A percentile compares a stretch with the other conserved stretches of the same genome.
phyloP scores from a whole-genome alignment of 2,113 vertebrate species.

The Phoxinus phoxinus region DNA sequence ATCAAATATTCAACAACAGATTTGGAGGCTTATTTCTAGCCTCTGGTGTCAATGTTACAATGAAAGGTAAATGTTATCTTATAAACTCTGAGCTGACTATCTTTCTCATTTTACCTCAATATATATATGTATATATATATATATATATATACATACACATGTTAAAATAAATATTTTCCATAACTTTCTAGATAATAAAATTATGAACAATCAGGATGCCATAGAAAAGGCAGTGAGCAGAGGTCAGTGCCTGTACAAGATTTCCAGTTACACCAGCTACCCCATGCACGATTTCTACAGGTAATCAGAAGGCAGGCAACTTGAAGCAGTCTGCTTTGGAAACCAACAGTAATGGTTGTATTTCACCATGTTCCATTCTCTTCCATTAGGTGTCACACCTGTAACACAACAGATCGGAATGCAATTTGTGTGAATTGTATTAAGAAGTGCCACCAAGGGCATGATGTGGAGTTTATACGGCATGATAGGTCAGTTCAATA shows the following conservation, averaged over 20 bases:
- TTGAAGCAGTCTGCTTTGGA: slow-evolving; percentile 8
- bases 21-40: slow-evolving; percentile 98
- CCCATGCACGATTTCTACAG: slow-evolving; percentile 99
- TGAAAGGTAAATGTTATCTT: slow-evolving; percentile 88
- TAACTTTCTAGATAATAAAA: slow-evolving; percentile 92
- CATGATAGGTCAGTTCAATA: slow-evolving; percentile 88
- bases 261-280: slow-evolving; percentile 99
- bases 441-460: slow-evolving; percentile 99
- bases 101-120: not conserved
- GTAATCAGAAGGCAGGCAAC: slow-evolving; percentile 72
- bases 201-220: slow-evolving; percentile 99
- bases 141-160: not conserved
- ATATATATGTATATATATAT: too few relatives aligned
- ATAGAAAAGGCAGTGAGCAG: slow-evolving; percentile 99
- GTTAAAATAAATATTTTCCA: slow-evolving; percentile 27
- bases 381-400: slow-evolving; percentile 92
- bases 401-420: slow-evolving; percentile 98
- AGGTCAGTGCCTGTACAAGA: slow-evolving; percentile 99
- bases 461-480: slow-evolving; percentile 99
- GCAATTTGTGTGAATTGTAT: slow-evolving; percentile 99
- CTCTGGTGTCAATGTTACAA: slow-evolving; percentile 98
- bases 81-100: not conserved
- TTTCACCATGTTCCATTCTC: not conserved
- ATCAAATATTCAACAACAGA: slow-evolving; percentile 99
- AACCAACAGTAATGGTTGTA: not conserved